Evolutionary conservation across 2,888 invertebrate genomes (phyloP), one percentile per base, ranked within the genome.

Genomic region (Halictus quadricinctus): DNA sequence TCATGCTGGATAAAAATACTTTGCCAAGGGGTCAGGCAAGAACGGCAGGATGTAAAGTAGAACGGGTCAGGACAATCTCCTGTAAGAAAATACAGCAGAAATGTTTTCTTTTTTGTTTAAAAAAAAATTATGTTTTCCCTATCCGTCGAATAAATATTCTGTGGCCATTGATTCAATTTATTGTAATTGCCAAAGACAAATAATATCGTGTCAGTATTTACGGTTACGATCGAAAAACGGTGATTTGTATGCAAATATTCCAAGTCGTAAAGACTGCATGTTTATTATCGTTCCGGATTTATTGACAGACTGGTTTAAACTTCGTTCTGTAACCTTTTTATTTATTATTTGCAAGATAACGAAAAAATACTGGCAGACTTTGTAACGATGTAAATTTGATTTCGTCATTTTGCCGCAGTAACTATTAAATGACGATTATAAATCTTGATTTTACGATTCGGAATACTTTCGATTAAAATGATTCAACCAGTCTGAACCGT

Each of bases 1-100:
- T 66, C 66, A 66, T 18, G 36, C 66, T 18, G 66, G 66, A 66
- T 66, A 66, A 66, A 66, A 66, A 66, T 66, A 66, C 36, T 36
- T 66, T 36, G 8, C 29, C 36, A 18, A 36, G 66, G 18, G 66
- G 29, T 36, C 15, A 15, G 15, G 18, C 18, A 60, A 13, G 60
- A 25, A 60, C 25, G 15, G 13, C 60, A 60, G 60, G 60, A 13
- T 13, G 60, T 60, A 25, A 60, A 25, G 60, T 60, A 6, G 25
- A 60, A 60, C 25, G 60, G 25, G 60, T 2, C 25, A 60, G 60
- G 60, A 60, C 60, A 25, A 60, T 25, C n/a, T 60, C 25, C 13
- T 60, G 60, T 60, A 60, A 13, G 60, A 60, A 15, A 60, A 25
- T 13, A 25, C 25, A 13, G 60, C 25, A 13, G 15, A 25, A 60